Conservation (phyloP, 2,113 vertebrate genomes). For the Melanerpes aurifrons region DNA sequence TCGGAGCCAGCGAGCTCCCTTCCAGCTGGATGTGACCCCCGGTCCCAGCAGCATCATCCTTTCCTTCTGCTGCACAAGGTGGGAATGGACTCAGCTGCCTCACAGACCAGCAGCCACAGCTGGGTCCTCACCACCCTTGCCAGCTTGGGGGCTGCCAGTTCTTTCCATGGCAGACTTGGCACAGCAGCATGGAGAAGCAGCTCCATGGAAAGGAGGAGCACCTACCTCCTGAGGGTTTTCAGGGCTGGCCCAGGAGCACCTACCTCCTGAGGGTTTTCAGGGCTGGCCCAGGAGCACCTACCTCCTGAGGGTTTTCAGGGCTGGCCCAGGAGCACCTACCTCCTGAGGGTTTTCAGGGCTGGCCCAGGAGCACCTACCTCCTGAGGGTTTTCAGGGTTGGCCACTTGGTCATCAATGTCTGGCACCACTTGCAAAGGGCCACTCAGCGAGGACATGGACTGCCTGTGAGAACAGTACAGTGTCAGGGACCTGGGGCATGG, state of each 20-base stretch:
- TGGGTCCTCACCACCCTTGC: neutral
- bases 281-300: conserved; percentile 77
- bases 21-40: neutral
- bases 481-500: neutral
- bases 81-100: accelerated
- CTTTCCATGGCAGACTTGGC: neutral
- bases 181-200: neutral
- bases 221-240: conserved; percentile 93
- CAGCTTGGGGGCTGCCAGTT: neutral
- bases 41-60: neutral
- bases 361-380: conserved; percentile 84
- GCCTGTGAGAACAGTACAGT: conserved; percentile 77
- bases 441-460: conserved; percentile 92
- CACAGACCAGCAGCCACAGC: accelerated
- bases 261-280: conserved; percentile 93
- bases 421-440: conserved; percentile 98
- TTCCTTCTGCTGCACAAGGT: neutral
- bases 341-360: conserved; percentile 90
- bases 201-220: neutral
- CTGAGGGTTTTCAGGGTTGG: conserved; percentile 86
- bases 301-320: conserved; percentile 92
- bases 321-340: conserved; percentile 81
- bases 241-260: conserved; percentile 74
- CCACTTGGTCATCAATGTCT: conserved; percentile 96
- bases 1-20: neutral